Conservation (phyloP, 2,888 invertebrate genomes). For the Serripes groenlandicus region DNA sequence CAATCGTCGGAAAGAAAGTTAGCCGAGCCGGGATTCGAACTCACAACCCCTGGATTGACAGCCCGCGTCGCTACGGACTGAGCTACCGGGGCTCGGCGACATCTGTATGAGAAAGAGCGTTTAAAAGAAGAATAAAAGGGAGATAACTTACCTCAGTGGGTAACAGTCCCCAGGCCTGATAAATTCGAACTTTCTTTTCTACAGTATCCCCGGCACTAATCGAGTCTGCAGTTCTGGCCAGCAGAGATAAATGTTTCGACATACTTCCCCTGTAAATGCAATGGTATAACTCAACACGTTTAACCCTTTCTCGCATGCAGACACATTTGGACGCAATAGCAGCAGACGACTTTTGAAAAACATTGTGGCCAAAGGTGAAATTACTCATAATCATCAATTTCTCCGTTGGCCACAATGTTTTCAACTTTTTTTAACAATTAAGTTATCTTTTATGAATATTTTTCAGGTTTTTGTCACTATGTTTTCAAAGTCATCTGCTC, state of each 20-base stretch:
- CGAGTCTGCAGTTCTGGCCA: constrained; percentile 94
- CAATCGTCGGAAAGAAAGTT: too few relatives aligned
- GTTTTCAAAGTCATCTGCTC: background rate
- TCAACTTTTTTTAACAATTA: background rate
- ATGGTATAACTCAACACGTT: background rate
- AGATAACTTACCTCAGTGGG: constrained; percentile 89
- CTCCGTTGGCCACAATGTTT: background rate
- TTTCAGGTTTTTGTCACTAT: background rate
- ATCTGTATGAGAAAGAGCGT: too few relatives aligned
- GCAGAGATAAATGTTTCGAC: constrained; percentile 89
- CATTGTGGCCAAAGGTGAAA: background rate
- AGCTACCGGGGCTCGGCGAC: too few relatives aligned
- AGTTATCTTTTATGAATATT: background rate
- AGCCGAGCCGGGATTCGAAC: too few relatives aligned
- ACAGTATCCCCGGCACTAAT: constrained; percentile 95
- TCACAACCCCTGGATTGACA: too few relatives aligned
- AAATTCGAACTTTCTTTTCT: constrained; percentile 92
- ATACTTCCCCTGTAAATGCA: constrained; percentile 79
- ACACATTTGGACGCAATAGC: background rate
- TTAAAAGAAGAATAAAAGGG: too few relatives aligned
- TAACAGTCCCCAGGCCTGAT: constrained; percentile 93
- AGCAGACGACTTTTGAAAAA: background rate
- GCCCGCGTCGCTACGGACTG: too few relatives aligned
- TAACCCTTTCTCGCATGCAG: background rate
- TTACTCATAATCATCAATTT: background rate